Base-by-base conservation (phyloP, 2,113 vertebrate species). In the Otus sunia region DNA sequence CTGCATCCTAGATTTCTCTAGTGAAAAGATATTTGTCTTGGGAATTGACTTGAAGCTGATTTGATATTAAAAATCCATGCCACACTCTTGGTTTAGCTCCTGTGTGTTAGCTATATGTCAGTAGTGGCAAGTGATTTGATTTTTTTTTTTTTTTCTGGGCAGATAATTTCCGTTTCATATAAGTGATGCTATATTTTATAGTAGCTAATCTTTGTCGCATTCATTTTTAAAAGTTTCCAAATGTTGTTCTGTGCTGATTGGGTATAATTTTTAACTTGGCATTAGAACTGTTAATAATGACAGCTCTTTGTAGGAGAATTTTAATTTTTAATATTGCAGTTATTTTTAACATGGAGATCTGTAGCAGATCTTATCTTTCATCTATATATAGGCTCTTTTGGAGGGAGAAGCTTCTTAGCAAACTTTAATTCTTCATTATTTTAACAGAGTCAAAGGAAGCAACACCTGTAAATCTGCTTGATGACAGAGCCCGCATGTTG, bases 251-350 rank as follows among this genome's bases (percentile, higher is more conserved):
- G 56, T 75, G 77, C 60, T 92, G 97, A 95, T 94, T 88, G 5
- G 30, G 85, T 86, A 26, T 93, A 77, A 79, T 96, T 96, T 90
- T 91, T 82, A 93, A 95, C 66, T 86, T 95, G 75, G 68, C 88
- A 21, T 79, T 94, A 63, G 52, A 88, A 55, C 68, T 76, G 64
- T 76, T 96, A 96, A 91, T 93, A 95, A 80, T 92, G 97, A 85
- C 91, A 87, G 60, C 20, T 84, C 91, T 96, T 94, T 74, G 86
- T 71, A n/a, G 72, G 77, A 75, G 37, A 72, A 71, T 91, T 90
- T 96, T 67, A 96, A 94, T 96, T 97, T 96, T 97, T 97, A 96
- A 97, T 92, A 83, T 32, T 76, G 80, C 62, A 36, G 80, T 88
- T 94, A 96, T 92, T 94, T 97, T 96, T 96, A 94, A 89, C 53